These are phyloP conservation scores for Caerostris extrusa DNA, from an alignment of 1,140 invertebrate species.

Conservation along the genomic window DNA sequence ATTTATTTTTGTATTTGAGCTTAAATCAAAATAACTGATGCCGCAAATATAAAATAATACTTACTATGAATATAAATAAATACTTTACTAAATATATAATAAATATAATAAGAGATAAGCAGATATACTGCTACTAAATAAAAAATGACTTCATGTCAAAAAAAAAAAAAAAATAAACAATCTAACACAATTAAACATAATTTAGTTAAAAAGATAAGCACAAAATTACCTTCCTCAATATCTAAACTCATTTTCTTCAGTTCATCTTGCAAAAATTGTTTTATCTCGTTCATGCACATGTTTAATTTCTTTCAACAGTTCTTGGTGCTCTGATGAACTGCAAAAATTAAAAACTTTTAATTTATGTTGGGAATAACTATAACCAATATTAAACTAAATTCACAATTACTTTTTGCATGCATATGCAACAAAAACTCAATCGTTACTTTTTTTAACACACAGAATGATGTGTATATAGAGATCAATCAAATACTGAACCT, in stretches of 20 bases:
- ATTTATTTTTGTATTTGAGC: no score
- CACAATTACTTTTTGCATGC: no score
- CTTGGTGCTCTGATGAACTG: slow-evolving; percentile 81
- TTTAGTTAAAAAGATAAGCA: neutral
- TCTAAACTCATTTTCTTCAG: slow-evolving; percentile 92
- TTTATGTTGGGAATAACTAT: no score
- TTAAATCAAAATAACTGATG: no score
- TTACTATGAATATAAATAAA: no score
- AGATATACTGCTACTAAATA: no score
- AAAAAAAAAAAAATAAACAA: neutral
- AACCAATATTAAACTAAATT: no score
- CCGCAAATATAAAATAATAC: no score
- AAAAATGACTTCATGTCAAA: no score
- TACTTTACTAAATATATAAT: no score
- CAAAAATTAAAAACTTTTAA: neutral
- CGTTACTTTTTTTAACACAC: neutral
- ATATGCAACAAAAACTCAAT: no score
- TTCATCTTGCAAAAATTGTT: slow-evolving; percentile 90
- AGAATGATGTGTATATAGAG: neutral
- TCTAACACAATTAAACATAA: neutral
- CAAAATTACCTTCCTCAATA: slow-evolving; percentile 83
- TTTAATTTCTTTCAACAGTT: slow-evolving; percentile 88
- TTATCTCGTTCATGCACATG: slow-evolving; percentile 89
- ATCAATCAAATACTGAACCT: neutral
- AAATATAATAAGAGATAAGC: no score